Conservation (phyloP, 1,140 invertebrate species). For the Hycleus phaleratus region DNA sequence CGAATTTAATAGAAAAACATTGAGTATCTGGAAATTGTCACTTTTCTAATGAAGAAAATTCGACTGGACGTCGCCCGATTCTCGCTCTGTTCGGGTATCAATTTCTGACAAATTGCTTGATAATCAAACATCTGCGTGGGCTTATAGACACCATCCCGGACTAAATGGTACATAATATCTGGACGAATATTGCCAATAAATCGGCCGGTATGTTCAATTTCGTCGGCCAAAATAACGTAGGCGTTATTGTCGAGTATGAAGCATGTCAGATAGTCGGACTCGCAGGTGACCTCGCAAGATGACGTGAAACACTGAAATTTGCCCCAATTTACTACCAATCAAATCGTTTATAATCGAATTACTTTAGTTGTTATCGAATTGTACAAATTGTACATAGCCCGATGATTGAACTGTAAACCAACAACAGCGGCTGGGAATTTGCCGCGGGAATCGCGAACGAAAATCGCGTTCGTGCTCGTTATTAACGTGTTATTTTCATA, state of each 20-base stretch:
- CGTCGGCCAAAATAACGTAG: constrained; percentile 70
- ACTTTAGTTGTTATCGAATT: constrained; percentile 59
- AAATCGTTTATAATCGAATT: not conserved
- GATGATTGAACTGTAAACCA: constrained; percentile 78
- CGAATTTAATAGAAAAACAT: not conserved
- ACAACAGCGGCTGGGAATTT: constrained; percentile 79
- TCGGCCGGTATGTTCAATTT: constrained; percentile 56
- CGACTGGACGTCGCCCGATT: not conserved
- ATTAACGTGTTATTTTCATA: constrained; percentile 61
- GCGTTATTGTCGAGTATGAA: constrained; percentile 86
- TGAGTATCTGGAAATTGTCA: not conserved
- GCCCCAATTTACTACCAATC: constrained; percentile 8
- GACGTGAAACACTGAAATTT: constrained; percentile 47
- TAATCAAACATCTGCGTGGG: constrained; percentile 76
- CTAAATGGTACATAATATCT: constrained; percentile 68
- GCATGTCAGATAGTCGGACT: constrained; percentile 65
- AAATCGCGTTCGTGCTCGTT: constrained; percentile 79
- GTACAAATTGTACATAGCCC: constrained; percentile 53
- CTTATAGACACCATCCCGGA: constrained; percentile 69
- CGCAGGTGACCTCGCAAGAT: constrained; percentile 52
- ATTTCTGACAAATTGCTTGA: constrained; percentile 68
- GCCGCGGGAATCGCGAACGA: constrained; percentile 53
- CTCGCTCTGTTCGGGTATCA: constrained; percentile 13
- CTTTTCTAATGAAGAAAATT: not conserved
- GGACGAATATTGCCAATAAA: constrained; percentile 80